Evolutionary conservation across 1,140 invertebrate genomes (phyloP).

Genomic region (Pemphigus obesinymphae): DNA sequence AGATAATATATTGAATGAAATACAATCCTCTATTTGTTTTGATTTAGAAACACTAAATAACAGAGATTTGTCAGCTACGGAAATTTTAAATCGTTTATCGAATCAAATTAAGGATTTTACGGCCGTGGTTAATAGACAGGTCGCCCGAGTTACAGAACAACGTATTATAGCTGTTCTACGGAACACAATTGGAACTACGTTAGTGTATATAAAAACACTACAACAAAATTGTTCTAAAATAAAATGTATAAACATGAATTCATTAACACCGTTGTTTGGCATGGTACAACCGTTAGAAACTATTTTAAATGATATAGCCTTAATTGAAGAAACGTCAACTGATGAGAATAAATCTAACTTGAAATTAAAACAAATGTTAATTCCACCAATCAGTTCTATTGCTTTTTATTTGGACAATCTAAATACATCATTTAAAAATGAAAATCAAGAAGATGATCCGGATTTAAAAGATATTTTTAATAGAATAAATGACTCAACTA

Average conservation of each 20-base stretch:
- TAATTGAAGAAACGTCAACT: background rate
- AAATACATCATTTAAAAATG: background rate
- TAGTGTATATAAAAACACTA: background rate
- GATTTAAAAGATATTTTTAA: conserved; percentile 6
- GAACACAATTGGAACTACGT: conserved; percentile 5
- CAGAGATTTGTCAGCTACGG: background rate
- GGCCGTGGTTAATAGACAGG: background rate
- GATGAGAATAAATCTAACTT: background rate
- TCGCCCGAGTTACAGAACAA: background rate
- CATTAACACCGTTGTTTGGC: background rate
- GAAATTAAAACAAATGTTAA: conserved; percentile 5
- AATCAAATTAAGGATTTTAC: background rate
- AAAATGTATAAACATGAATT: background rate
- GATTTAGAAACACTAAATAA: background rate
- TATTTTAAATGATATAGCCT: background rate
- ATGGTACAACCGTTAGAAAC: conserved; percentile 21
- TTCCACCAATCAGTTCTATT: conserved; percentile 18
- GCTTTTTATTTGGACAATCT: background rate
- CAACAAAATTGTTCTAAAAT: conserved; percentile 6
- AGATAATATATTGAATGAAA: conserved; percentile 3
- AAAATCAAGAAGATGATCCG: background rate
- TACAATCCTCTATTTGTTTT: conserved; percentile 1
- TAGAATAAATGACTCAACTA: background rate
- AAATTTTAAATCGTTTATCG: background rate
- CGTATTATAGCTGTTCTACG: background rate